These are phyloP conservation scores for Agrotis ipsilon DNA, from an alignment of 2,888 invertebrate species.

Conservation along the genomic window DNA sequence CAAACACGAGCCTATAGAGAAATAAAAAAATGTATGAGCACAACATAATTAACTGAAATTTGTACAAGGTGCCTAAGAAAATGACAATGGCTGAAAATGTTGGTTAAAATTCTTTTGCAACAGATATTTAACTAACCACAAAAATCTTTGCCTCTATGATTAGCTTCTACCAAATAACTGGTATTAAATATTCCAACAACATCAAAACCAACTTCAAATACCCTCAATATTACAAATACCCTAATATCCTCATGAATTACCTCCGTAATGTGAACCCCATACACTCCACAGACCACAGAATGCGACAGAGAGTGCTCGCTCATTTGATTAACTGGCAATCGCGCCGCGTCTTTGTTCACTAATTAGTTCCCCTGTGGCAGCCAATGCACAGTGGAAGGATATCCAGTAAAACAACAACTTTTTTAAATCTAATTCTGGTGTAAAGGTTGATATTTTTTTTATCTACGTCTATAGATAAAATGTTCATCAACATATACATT, in stretches of 20 bases:
- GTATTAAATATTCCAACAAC: not conserved
- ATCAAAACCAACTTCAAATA: not conserved
- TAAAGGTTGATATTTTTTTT: too few species aligned
- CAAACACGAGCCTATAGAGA: too few species aligned
- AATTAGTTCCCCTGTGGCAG: constrained; percentile 53
- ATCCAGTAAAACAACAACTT: not conserved
- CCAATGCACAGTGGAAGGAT: constrained; percentile 1
- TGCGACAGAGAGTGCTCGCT: constrained; percentile 32
- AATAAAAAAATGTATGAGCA: too few species aligned
- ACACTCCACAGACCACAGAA: constrained; percentile 26
- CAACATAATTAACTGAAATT: too few species aligned
- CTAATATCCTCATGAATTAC: constrained; percentile 4
- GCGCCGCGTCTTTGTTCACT: constrained; percentile 43
- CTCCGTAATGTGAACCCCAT: constrained; percentile 14
- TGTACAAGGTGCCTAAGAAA: too few species aligned
- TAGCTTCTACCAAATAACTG: not conserved
- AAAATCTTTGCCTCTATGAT: not conserved
- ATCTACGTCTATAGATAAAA: too few species aligned
- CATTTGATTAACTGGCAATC: constrained; percentile 54
- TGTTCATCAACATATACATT: too few species aligned
- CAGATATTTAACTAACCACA: not conserved
- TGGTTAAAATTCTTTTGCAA: not conserved
- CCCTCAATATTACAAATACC: not conserved
- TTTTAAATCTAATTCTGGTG: too few species aligned
- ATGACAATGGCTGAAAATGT: not conserved